Base-by-base conservation (phyloP, 2,888 invertebrate genomes). In the Diabrotica balteata region DNA sequence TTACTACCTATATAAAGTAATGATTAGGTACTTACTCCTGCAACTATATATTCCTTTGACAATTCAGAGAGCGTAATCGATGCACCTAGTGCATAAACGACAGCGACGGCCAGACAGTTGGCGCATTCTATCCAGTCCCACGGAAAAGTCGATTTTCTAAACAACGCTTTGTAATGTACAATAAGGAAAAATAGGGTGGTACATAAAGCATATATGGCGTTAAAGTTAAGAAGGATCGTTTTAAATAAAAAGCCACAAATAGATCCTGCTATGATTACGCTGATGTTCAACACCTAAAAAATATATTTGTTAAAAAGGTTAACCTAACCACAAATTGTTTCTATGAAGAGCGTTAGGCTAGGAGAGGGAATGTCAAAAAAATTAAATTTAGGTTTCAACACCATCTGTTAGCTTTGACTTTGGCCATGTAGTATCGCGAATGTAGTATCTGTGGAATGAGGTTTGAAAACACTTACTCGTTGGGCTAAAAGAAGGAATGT, bases 41-140 rank as follows among this genome's bases (percentile, higher is more conserved):
- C 72, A 44, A 78, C 50, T 51, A 79, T 74, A 47, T 66, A 75
- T 52, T 71, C 71, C 71, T 66, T 76, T 5, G 76, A 73, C 11
- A 77, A 65, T 45, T 68, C 70, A 8, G 71, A 69, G 10, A 76
- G 11, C 1, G 71, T 69, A 11, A 76, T 50, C 0, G 72, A 60
- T 7, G 75, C 68, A 11, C 69, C 68, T 44, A 72, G 44, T 8
- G 62, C 42, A 8, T 69, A 66, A 32, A 72, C 32, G 9, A 73
- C 17, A 2, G 65, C 69, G 8, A 75, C 9, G 22, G 68, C 57
- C 1, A 68, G 49, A 7, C 62, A 66, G 59, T 73, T 74, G 6
- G 71, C 63, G 46, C 67, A 75, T 65, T 75, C 75, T 45, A 73
- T 68, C 76, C 76, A 76, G 32, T 72, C 70, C 74, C 74, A 76